A percentile compares a stretch with the other conserved stretches of the same genome.
Conservation (phyloP, 2,113 vertebrate species). For the Danionella cerebrum region DNA sequence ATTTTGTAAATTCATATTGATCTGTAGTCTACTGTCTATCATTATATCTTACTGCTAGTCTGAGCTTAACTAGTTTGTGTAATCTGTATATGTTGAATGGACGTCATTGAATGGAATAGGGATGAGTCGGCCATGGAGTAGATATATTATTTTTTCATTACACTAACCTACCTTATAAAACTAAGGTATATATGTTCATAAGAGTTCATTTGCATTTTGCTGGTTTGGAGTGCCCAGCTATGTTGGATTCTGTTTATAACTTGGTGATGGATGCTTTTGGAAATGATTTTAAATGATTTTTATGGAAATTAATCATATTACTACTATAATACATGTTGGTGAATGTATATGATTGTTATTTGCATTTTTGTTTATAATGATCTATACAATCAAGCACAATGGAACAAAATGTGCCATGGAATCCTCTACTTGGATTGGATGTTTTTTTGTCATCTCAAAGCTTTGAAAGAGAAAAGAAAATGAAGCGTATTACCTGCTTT, state of each 20-base stretch:
- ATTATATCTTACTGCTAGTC: constrained; percentile 24
- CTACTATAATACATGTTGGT: too few species aligned
- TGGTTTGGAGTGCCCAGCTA: background rate
- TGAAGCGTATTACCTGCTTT: constrained; percentile 36
- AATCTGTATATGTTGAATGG: constrained; percentile 41
- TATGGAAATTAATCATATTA: background rate
- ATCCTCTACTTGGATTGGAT: constrained; percentile 44
- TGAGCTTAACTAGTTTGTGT: constrained; percentile 30
- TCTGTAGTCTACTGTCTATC: constrained; percentile 47
- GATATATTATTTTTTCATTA: constrained; percentile 1
- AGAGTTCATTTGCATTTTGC: constrained; percentile 5
- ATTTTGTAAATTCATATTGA: constrained; percentile 47
- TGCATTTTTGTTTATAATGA: background rate
- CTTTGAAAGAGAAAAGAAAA: constrained; percentile 42
- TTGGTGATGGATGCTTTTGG: background rate
- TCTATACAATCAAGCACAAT: constrained; percentile 62
- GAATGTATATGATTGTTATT: too few species aligned
- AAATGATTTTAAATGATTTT: constrained; percentile 11
- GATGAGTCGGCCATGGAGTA: constrained; percentile 6
- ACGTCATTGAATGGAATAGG: background rate
- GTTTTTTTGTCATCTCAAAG: constrained; percentile 43
- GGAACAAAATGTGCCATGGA: constrained; percentile 65
- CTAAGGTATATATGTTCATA: constrained; percentile 37
- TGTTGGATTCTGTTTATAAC: constrained; percentile 22
- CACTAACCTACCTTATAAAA: constrained; percentile 17